Conservation (phyloP, 2,888 invertebrate genomes). For the Caenorhabditis uteleia region DNA sequence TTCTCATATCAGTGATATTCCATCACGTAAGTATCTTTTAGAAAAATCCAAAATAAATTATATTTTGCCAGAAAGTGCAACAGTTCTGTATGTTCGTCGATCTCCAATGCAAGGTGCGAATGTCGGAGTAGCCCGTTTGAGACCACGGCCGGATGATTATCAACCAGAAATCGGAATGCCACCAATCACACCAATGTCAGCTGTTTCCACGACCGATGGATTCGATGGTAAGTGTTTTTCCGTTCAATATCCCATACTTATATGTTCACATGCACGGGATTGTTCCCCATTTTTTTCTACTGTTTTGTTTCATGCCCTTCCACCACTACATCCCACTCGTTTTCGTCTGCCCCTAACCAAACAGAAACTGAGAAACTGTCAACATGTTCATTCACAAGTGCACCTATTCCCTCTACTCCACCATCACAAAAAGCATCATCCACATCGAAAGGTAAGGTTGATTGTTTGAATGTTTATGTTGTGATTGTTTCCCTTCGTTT, state of each 20-base stretch:
- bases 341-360: conserved; percentile 1
- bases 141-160: conserved; percentile 3
- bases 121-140: conserved; percentile 41
- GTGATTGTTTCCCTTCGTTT: neutral
- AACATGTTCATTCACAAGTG: neutral
- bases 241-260: too few species aligned
- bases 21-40: neutral
- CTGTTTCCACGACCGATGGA: conserved; percentile 21
- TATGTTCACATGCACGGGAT: neutral
- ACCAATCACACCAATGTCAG: conserved; percentile 39
- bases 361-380: conserved; percentile 1
- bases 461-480: neutral
- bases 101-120: conserved; percentile 53
- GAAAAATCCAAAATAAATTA: neutral
- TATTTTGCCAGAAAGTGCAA: conserved; percentile 30
- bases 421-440: conserved; percentile 12
- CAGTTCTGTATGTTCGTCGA: conserved; percentile 51
- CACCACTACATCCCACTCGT: neutral
- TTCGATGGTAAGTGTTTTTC: conserved; percentile 15
- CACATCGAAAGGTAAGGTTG: conserved; percentile 14
- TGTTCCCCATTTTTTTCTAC: neutral
- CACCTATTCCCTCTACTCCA: conserved; percentile 7
- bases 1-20: conserved; percentile 50
- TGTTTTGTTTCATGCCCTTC: conserved; percentile 1
- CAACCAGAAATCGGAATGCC: conserved; percentile 9